phyloP scores from a whole-genome alignment of 2,113 vertebrate genomes.

The Gallinago paraguaiae region DNA sequence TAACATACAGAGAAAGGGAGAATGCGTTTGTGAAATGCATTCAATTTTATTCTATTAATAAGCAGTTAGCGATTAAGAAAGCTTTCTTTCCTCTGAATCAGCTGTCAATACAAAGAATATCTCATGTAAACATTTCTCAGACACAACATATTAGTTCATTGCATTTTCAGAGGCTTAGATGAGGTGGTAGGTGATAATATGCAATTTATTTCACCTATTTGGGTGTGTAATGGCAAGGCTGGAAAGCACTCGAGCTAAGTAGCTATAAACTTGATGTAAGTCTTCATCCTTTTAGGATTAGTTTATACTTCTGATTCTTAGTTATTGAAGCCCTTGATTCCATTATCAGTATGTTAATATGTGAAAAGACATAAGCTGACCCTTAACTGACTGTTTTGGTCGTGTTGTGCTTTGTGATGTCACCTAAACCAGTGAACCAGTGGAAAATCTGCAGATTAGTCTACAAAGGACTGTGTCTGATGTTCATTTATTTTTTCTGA shows the following conservation, averaged over 20 bases:
- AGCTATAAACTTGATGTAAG: neutral
- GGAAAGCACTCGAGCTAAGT: neutral
- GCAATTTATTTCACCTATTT: neutral
- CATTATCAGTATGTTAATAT: neutral
- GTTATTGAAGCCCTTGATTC: neutral
- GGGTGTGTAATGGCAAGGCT: neutral
- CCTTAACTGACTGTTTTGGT: neutral
- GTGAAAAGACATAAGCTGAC: neutral
- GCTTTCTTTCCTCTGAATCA: neutral
- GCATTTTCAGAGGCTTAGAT: neutral
- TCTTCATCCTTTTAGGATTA: neutral
- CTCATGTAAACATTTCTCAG: neutral
- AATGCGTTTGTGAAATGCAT: neutral
- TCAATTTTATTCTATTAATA: neutral
- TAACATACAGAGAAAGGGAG: neutral
- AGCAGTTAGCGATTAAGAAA: fast-evolving
- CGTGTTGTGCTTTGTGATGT: neutral
- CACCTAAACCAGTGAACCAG: neutral
- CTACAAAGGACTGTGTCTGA: neutral
- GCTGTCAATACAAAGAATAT: neutral
- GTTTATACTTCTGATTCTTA: neutral
- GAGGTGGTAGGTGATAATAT: neutral
- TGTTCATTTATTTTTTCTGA: neutral
- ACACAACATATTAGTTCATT: neutral
- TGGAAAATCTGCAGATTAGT: neutral